A percentile compares a stretch with the other conserved stretches of the same genome.
Conservation (phyloP, 2,888 invertebrate species). For the Orchesella flavescens region DNA sequence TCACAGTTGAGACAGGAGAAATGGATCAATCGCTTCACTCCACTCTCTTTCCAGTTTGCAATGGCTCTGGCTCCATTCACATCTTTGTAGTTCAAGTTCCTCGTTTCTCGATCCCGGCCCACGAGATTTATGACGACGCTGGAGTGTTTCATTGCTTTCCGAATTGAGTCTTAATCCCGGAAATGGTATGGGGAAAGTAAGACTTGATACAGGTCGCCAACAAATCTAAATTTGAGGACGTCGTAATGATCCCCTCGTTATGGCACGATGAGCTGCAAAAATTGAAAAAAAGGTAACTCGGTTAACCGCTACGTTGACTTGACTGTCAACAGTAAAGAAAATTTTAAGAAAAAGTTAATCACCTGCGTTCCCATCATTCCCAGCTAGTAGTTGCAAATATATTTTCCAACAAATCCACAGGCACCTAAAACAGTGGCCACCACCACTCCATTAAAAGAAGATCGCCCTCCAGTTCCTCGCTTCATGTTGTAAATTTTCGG, state of each 20-base stretch:
- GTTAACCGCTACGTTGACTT: too few relatives aligned
- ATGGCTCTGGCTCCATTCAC: too few relatives aligned
- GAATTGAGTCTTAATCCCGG: conserved; percentile 88
- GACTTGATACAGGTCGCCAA: conserved; percentile 96
- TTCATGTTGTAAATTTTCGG: conserved; percentile 76
- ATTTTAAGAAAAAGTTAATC: too few relatives aligned
- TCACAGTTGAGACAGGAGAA: too few relatives aligned
- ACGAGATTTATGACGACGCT: conserved; percentile 97
- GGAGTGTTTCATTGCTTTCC: conserved; percentile 90
- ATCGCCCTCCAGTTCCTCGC: conserved; percentile 91
- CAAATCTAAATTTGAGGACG: conserved; percentile 84
- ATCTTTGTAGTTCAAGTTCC: too few relatives aligned
- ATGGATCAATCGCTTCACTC: too few relatives aligned
- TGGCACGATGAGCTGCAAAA: conserved; percentile 87
- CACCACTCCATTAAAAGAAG: conserved; percentile 96
- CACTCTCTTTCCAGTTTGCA: too few relatives aligned
- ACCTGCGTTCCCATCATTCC: conserved; percentile 91
- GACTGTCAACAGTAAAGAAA: too few relatives aligned
- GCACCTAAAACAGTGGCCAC: conserved; percentile 99
- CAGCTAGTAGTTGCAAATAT: conserved; percentile 90
- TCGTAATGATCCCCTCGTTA: too few relatives aligned
- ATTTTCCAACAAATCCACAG: conserved; percentile 90
- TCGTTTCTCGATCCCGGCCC: too few relatives aligned
- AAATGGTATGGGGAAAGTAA: conserved; percentile 90
- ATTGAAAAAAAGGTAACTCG: too few relatives aligned